Evolutionary conservation across 2,888 invertebrate genomes (phyloP).

Genomic region (Callimorpha dominula): DNA sequence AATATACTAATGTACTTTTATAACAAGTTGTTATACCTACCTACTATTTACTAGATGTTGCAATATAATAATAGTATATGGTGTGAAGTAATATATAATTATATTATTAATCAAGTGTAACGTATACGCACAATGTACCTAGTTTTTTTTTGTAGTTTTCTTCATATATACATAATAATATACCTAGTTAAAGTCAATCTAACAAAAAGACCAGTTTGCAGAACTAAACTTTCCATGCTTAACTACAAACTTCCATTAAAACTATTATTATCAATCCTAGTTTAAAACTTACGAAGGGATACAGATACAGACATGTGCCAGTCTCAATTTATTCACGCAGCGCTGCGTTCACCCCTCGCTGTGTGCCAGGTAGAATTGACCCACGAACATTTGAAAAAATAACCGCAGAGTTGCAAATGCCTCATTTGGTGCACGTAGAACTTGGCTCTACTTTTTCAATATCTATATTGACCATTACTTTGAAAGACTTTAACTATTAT

Average conservation of each 20-base stretch:
- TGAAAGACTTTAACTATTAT: constrained; percentile 17
- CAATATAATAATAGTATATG: background rate
- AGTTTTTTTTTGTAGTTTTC: background rate
- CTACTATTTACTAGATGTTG: background rate
- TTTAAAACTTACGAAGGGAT: constrained; percentile 49
- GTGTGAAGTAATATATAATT: background rate
- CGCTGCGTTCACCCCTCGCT: constrained; percentile 64
- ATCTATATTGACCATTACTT: constrained; percentile 37
- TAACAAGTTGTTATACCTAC: background rate
- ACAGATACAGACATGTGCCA: constrained; percentile 64
- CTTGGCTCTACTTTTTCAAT: constrained; percentile 25
- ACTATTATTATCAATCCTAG: constrained; percentile 44
- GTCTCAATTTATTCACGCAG: constrained; percentile 56
- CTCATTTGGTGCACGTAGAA: constrained; percentile 13
- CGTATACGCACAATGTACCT: background rate
- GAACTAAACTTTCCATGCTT: background rate
- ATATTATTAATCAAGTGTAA: background rate
- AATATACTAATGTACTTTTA: background rate
- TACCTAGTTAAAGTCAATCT: background rate
- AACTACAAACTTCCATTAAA: background rate
- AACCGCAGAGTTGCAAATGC: constrained; percentile 32
- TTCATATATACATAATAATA: background rate
- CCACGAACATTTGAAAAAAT: constrained; percentile 51
- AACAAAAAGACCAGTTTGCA: background rate
- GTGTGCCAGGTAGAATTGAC: constrained; percentile 64